Percentiles rank a stretch among this genome's conserved stretches.
These are phyloP conservation scores for Macropodus opercularis DNA, from an alignment of 2,797 vertebrate genomes.

Conservation along the genomic window DNA sequence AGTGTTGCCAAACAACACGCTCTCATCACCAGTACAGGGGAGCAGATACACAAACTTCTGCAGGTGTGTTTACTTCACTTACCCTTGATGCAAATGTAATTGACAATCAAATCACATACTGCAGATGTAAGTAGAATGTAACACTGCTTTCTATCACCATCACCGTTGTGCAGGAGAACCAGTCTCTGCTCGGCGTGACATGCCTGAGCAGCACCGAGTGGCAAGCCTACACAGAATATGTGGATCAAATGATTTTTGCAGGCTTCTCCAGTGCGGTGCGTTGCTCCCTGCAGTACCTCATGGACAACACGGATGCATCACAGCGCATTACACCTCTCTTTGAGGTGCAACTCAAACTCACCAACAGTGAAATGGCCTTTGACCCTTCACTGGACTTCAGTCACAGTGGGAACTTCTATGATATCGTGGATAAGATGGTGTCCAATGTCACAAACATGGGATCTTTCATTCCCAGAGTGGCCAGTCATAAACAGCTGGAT, in stretches of 20 bases:
- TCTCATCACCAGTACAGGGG: conserved; percentile 69
- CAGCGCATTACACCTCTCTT: conserved; percentile 79
- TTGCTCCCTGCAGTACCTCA: conserved; percentile 84
- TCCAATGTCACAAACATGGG: conserved; percentile 77
- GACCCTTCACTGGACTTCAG: conserved; percentile 78
- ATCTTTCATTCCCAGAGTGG: conserved; percentile 80
- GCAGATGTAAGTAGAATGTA: background rate
- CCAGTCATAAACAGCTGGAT: conserved; percentile 71
- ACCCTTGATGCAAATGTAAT: background rate
- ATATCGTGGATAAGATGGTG: conserved; percentile 80
- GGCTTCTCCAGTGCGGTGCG: conserved; percentile 82
- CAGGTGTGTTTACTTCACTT: conserved; percentile 49
- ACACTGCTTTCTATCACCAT: background rate
- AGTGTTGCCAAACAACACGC: conserved; percentile 70
- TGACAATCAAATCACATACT: background rate
- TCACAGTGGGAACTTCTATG: conserved; percentile 81
- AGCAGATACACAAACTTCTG: conserved; percentile 76
- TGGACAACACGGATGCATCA: conserved; percentile 82
- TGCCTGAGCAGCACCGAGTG: conserved; percentile 81
- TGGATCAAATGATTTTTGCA: conserved; percentile 82
- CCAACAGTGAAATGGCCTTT: conserved; percentile 79
- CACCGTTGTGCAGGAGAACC: conserved; percentile 80
- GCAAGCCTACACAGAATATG: conserved; percentile 81
- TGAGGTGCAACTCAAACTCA: conserved; percentile 83
- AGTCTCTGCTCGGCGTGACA: conserved; percentile 78